Evolutionary conservation across 2,797 vertebrate genomes (phyloP).

Genomic region (Periophthalmus magnuspinnatus): DNA sequence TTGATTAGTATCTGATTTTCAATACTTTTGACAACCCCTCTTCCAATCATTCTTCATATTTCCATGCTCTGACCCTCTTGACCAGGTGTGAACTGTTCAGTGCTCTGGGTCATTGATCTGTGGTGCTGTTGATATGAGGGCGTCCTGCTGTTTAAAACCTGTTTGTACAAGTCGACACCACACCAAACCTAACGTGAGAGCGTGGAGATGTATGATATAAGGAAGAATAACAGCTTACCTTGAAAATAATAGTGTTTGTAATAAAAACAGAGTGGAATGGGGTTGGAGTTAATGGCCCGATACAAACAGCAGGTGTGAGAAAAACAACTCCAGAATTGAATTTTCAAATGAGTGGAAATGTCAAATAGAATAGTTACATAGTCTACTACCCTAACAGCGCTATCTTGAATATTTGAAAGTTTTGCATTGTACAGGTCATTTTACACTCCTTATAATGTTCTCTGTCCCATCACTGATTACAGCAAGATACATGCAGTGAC

Average conservation of each 20-base stretch:
- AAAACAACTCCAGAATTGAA: background rate
- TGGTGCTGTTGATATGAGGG: background rate
- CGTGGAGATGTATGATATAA: background rate
- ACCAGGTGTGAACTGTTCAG: background rate
- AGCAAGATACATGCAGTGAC: no score
- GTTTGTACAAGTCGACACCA: slow-evolving; percentile 12
- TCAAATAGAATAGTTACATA: background rate
- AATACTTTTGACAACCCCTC: no score
- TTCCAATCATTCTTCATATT: background rate
- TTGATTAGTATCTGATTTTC: no score
- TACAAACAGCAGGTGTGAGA: background rate
- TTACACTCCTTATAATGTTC: background rate
- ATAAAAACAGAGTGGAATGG: background rate
- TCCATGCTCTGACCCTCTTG: background rate
- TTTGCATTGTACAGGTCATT: background rate
- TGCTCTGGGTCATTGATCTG: background rate
- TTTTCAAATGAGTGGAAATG: background rate
- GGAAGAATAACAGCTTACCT: background rate
- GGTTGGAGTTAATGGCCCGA: background rate
- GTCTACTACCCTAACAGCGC: background rate
- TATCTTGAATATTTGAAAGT: background rate
- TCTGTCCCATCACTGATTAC: no score
- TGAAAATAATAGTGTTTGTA: slow-evolving; percentile 4
- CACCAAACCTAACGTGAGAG: background rate
- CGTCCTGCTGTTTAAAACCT: background rate